Evolutionary conservation across 2,888 invertebrate species (phyloP), one percentile per base, ranked within the genome.

Genomic region (Camptogramma bilineatum): DNA sequence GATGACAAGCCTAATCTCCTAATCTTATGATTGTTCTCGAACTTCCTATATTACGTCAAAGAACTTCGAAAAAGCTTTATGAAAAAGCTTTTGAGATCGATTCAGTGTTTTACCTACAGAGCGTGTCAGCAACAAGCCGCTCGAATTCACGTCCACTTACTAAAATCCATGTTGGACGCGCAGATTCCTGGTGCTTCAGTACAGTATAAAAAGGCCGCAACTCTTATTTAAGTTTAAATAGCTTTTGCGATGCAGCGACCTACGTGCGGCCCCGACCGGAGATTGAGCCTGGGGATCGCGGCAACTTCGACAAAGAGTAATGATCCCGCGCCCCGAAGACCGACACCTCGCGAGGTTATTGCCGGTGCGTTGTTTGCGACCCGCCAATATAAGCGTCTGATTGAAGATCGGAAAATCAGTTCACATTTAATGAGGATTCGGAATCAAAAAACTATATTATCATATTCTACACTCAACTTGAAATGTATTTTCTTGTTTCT

Each of bases 261-360:
- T 74, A 78, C 75, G 77, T 75, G 75, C 69, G 70, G 58, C 70
- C 66, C 71, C 70, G 70, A 74, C 80, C 81, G 84, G 84, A 83
- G 83, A 86, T 85, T 82, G 84, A 79, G 77, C 76, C 72, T 74
- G 66, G 73, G 73, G 75, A 72, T 74, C 75, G 75, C 73, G 75
- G 79, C 72, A 78, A 82, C 83, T 86, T 83, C 80, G 86, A 86
- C 85, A 82, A 82, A 82, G 86, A 87, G 78, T 85, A 85, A 87
- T 86, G 84, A 83, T 80, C 72, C 73, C 62, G 28, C 59, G 63
- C 54, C 18, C 69, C 72, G 63, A 39, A 73, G 75, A 68, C 75
- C 70, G 72, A 75, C 77, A 78, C 75, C 75, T 77, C 61, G 58
- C 50, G 19, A 55, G 62, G 42, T 53, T 60, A 54, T 62, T 48